phyloP scores from a whole-genome alignment of 1,140 invertebrate species.

The Papilio glaucus region DNA sequence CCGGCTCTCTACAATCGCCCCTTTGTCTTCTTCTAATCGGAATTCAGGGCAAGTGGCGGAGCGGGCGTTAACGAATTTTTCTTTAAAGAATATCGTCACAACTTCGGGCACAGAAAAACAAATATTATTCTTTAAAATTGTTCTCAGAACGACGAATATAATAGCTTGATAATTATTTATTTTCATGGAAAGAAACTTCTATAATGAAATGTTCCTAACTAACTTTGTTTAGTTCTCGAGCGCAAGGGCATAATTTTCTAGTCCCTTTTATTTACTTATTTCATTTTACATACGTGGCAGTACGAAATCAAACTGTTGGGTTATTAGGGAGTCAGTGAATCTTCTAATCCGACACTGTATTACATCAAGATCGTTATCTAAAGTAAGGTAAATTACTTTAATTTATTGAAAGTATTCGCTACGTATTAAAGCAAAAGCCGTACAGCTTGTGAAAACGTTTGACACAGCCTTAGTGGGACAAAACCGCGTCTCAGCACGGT shows the following conservation, averaged over 20 bases:
- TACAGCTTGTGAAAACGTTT: neutral
- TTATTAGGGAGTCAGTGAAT: too few relatives aligned
- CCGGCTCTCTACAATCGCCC: constrained; percentile 54
- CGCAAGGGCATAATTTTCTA: too few relatives aligned
- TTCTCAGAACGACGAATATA: constrained; percentile 43
- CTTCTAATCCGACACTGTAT: neutral
- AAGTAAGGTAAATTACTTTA: too few relatives aligned
- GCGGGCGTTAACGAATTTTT: constrained; percentile 60
- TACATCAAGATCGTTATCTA: too few relatives aligned
- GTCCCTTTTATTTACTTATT: too few relatives aligned
- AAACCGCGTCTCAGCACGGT: constrained; percentile 18
- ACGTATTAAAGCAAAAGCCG: neutral
- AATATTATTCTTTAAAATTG: constrained; percentile 49
- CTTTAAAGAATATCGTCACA: constrained; percentile 51
- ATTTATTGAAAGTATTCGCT: too few relatives aligned
- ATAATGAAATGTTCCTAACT: neutral
- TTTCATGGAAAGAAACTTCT: constrained; percentile 14
- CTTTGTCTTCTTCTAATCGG: constrained; percentile 75
- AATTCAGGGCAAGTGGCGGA: constrained; percentile 61
- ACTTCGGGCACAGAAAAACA: constrained; percentile 40
- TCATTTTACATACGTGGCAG: too few relatives aligned
- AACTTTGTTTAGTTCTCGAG: too few relatives aligned
- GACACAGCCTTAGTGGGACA: neutral
- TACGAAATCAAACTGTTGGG: too few relatives aligned
- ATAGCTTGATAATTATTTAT: constrained; percentile 41